phyloP scores from a whole-genome alignment of 2,797 vertebrate species.

The Forpus xanthops region DNA sequence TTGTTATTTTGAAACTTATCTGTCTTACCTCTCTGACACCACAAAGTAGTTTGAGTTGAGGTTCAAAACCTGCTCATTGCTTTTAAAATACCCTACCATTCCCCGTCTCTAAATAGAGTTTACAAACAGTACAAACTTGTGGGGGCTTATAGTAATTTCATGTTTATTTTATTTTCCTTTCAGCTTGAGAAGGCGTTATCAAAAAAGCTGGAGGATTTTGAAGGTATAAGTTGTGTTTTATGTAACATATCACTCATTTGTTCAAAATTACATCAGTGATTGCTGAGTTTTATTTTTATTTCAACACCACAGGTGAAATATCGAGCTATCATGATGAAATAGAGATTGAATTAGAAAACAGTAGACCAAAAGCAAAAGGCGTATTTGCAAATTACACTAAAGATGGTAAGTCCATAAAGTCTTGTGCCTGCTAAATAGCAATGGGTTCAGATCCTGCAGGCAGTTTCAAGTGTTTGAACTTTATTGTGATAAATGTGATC shows the following conservation, averaged over 20 bases:
- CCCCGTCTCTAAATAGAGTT: neutral
- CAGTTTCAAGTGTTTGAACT: neutral
- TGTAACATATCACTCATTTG: neutral
- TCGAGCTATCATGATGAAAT: slow-evolving; percentile 91
- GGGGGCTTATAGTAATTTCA: neutral
- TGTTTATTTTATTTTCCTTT: slow-evolving; percentile 48
- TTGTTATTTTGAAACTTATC: neutral
- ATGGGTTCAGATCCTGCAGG: neutral
- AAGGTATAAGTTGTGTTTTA: slow-evolving; percentile 80
- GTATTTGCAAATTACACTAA: slow-evolving; percentile 84
- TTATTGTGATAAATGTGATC: neutral
- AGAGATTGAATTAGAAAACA: slow-evolving; percentile 88
- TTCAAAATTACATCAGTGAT: neutral
- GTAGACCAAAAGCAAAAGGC: slow-evolving; percentile 87
- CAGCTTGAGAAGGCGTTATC: slow-evolving; percentile 90
- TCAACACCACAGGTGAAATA: slow-evolving; percentile 85
- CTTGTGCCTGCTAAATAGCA: neutral
- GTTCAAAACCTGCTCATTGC: neutral
- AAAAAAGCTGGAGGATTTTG: slow-evolving; percentile 87
- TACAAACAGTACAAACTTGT: neutral
- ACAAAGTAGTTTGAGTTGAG: neutral
- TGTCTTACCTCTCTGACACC: neutral
- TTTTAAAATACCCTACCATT: neutral
- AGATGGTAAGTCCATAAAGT: slow-evolving; percentile 76
- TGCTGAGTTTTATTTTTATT: slow-evolving; percentile 37